These are phyloP conservation scores for Scaeva pyrastri DNA, from an alignment of 2,888 invertebrate species.

Conservation along the genomic window DNA sequence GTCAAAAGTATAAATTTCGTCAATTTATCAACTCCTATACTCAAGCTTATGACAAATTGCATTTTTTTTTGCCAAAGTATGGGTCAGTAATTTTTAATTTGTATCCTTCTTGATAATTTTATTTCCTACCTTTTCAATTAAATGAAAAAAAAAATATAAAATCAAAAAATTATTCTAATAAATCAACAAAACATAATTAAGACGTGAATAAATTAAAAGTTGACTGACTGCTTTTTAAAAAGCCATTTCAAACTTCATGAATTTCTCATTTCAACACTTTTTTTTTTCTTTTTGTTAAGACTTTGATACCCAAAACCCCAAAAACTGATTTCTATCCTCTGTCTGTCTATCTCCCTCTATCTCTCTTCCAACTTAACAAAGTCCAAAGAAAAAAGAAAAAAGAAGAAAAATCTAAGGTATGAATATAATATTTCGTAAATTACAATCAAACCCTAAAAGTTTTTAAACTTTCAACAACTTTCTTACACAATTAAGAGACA, in stretches of 20 bases:
- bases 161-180: neutral
- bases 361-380: neutral
- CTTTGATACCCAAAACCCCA: neutral
- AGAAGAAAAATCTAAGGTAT: neutral
- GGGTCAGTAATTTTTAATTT: too few species aligned
- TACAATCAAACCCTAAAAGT: conserved; percentile 29
- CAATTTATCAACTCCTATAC: too few species aligned
- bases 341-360: neutral
- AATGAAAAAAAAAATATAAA: too few species aligned
- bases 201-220: conserved; percentile 14
- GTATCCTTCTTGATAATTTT: too few species aligned
- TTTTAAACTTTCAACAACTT: conserved; percentile 19
- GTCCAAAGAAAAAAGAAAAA: neutral
- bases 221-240: conserved; percentile 9
- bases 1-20: too few species aligned
- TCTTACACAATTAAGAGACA: conserved; percentile 27
- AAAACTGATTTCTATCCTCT: neutral
- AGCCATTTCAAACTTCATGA: neutral
- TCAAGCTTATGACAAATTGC: too few species aligned
- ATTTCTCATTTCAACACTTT: conserved; percentile 9
- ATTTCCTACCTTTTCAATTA: too few species aligned
- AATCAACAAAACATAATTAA: conserved; percentile 10
- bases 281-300: neutral
- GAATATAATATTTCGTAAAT: conserved; percentile 30
- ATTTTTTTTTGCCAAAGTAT: too few species aligned